Evolutionary conservation across 2,888 invertebrate species (phyloP).

Genomic region (Philaethria dido): DNA sequence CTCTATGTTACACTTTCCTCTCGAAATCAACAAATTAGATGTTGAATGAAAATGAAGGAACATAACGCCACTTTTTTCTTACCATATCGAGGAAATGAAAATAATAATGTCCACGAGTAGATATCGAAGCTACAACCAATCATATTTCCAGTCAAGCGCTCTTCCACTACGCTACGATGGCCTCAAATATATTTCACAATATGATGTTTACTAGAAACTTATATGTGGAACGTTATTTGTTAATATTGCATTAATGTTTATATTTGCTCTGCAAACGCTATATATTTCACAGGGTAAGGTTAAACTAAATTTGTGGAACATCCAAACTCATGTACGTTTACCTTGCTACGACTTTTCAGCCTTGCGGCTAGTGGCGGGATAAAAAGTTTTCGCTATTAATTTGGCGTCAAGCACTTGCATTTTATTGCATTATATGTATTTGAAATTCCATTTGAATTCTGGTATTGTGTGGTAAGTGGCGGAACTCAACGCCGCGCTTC

Average conservation of each 20-base stretch:
- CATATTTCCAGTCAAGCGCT: background rate
- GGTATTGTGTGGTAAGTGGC: too few relatives aligned
- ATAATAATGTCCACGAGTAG: background rate
- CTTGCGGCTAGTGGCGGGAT: slow-evolving; percentile 22
- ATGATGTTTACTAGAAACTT: background rate
- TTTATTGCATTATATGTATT: too few relatives aligned
- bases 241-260: background rate
- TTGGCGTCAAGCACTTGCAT: background rate
- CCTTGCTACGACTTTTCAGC: slow-evolving; percentile 30
- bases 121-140: background rate
- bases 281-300: slow-evolving; percentile 26
- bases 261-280: slow-evolving; percentile 4
- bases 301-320: slow-evolving; percentile 26
- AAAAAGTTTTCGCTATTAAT: background rate
- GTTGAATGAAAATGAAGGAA: too few relatives aligned
- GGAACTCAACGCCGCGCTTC: too few relatives aligned
- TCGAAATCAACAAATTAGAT: too few relatives aligned
- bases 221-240: background rate
- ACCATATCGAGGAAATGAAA: too few relatives aligned
- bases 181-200: background rate
- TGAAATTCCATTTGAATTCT: too few relatives aligned
- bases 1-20: too few relatives aligned
- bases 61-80: too few relatives aligned
- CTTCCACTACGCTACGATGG: background rate
- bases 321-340: slow-evolving; percentile 32